These are phyloP conservation scores for Episyrphus balteatus DNA, from an alignment of 1,140 invertebrate species.

Conservation along the genomic window DNA sequence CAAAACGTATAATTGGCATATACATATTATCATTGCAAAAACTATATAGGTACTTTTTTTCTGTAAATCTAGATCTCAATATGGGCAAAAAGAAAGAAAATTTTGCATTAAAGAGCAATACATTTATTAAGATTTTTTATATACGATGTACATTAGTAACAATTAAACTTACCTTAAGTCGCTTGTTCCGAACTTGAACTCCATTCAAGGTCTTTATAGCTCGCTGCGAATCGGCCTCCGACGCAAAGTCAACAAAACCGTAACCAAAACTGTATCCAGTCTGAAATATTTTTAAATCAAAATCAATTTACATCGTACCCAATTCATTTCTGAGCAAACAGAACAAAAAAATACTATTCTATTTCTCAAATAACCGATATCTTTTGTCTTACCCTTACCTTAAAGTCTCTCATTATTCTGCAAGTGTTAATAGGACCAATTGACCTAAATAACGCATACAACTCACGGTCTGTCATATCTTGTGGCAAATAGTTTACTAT, in stretches of 20 bases:
- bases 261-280: slow-evolving; percentile 94
- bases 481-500: slow-evolving; percentile 96
- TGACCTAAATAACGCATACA: slow-evolving; percentile 76
- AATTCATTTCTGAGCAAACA: no score
- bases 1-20: no score
- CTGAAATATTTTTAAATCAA: slow-evolving; percentile 37
- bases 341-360: slow-evolving; percentile 5
- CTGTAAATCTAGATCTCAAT: no score
- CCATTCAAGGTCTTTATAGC: slow-evolving; percentile 84
- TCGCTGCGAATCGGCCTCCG: slow-evolving; percentile 69
- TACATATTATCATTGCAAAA: no score
- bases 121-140: no score
- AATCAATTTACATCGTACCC: no score
- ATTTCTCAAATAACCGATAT: neutral
- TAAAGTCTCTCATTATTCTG: slow-evolving; percentile 83
- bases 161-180: slow-evolving; percentile 50
- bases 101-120: no score
- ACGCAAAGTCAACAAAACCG: slow-evolving; percentile 87
- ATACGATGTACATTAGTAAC: no score
- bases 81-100: no score
- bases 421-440: slow-evolving; percentile 80
- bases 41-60: no score
- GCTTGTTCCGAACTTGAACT: slow-evolving; percentile 74
- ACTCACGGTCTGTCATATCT: slow-evolving; percentile 80
- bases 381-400: slow-evolving; percentile 42